Evolutionary conservation across 2,797 vertebrate species (phyloP), one percentile per base, ranked within the genome.

Genomic region (Coregonus sp.): DNA sequence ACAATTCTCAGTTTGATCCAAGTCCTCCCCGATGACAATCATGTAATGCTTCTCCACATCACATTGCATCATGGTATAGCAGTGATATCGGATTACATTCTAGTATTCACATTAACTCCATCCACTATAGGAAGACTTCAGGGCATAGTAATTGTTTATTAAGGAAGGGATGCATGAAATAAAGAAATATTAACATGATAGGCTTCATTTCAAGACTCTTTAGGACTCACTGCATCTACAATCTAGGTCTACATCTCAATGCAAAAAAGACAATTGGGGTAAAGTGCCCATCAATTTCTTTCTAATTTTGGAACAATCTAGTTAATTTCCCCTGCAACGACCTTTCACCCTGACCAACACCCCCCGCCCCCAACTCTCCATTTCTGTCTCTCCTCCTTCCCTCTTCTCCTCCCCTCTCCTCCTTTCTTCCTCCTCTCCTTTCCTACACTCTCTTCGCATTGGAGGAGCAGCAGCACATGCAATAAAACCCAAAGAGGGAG

Each of bases 401-500:
- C 25, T 15, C 67, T 25, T 54, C 51, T 40, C 40, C 50, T n/a
- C 59, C 33, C 67, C 52, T 18, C n/a, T 63, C 52, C 71, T 7
- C 40, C 6, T 9, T 40, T 40, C 40, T 40, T 40, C 40, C 7
- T 37, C 50, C 3, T 47, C 61, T 51, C 74, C 25, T 25, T 25
- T 25, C 25, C 25, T 25, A 1, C 25, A 25, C 33, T 2, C 56
- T 20, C 35, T 40, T 18, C n/a, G 2, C 40, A 47, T 63, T 25
- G 2, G 12, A 47, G 20, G n/a, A 67, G 59, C 3, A 78, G 59
- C 47, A 15, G 75, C 50, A 40, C 76, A 52, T 68, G 68, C 72
- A 70, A 37, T n/a, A 61, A 51, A 59, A 56, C 37, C 74, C 74
- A 81, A 77, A 31, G 50, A 78, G 80, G 59, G 70, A 78, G 71